Conservation (phyloP, 2,113 vertebrate genomes). For the Fregata magnificens region DNA sequence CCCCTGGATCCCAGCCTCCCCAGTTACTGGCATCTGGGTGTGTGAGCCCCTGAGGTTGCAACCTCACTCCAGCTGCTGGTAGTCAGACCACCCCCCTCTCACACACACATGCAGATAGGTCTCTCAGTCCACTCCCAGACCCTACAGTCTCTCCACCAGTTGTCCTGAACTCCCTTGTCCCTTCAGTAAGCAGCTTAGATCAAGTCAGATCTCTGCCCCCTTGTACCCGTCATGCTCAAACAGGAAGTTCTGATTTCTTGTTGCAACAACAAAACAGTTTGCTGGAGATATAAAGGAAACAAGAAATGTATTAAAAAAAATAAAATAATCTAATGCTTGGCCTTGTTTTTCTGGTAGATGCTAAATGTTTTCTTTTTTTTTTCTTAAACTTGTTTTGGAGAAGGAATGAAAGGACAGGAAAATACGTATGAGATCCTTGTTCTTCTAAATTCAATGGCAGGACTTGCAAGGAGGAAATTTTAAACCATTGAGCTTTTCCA, state of each 20-base stretch:
- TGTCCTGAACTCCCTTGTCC: background rate
- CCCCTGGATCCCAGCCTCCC: background rate
- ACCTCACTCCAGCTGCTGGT: background rate
- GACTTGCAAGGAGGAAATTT: background rate
- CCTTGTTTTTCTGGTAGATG: background rate
- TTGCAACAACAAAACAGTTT: background rate
- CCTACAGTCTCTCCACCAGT: background rate
- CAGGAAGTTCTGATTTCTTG: background rate
- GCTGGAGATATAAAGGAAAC: background rate
- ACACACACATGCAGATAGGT: background rate
- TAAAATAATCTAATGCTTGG: background rate
- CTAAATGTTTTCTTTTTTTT: background rate
- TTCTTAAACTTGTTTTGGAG: background rate
- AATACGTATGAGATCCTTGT: background rate
- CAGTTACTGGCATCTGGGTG: background rate
- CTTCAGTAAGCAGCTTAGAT: background rate
- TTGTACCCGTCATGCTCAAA: background rate
- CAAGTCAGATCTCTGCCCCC: accelerated
- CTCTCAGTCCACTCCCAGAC: background rate
- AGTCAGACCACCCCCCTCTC: background rate
- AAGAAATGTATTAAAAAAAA: background rate
- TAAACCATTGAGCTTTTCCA: background rate
- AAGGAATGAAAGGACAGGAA: background rate
- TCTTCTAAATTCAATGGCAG: background rate
- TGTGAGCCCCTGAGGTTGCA: background rate